These are phyloP conservation scores for Leptocoma aspasia DNA, from an alignment of 2,113 vertebrate genomes.

Conservation along the genomic window DNA sequence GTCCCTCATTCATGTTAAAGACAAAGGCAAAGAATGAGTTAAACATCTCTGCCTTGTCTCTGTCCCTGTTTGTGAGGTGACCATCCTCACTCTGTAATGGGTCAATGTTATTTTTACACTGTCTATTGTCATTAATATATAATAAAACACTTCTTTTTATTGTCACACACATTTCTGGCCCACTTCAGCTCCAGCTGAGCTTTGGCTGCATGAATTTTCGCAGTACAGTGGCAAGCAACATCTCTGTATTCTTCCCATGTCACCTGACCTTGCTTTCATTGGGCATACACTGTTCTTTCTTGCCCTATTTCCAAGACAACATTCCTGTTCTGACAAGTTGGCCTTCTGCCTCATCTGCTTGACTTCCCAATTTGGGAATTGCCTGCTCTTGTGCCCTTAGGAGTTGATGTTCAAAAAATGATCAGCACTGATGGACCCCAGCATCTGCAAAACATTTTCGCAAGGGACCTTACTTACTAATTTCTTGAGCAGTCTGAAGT, in stretches of 20 bases:
- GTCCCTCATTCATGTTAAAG: rapidly evolving
- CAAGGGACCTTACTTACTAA: background rate
- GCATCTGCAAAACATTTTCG: background rate
- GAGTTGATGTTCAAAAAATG: background rate
- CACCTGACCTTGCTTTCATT: background rate
- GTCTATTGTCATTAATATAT: background rate
- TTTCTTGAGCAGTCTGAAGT: background rate
- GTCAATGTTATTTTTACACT: background rate
- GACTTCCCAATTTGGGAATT: background rate
- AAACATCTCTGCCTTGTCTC: background rate
- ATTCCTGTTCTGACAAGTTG: background rate
- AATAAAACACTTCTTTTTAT: background rate
- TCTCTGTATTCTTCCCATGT: background rate
- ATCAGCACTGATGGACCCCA: background rate
- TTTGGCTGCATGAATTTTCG: background rate
- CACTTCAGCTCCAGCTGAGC: background rate
- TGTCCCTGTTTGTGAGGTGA: background rate
- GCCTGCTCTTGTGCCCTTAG: background rate
- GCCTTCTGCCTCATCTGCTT: background rate
- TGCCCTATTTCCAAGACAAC: background rate
- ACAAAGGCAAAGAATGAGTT: background rate
- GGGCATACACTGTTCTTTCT: background rate
- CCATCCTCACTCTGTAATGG: background rate
- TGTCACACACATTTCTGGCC: background rate
- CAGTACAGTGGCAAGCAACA: background rate